Percentiles rank a stretch among this genome's conserved stretches.
phyloP scores from a whole-genome alignment of 2,113 vertebrate species.

The Phaethon lepturus region DNA sequence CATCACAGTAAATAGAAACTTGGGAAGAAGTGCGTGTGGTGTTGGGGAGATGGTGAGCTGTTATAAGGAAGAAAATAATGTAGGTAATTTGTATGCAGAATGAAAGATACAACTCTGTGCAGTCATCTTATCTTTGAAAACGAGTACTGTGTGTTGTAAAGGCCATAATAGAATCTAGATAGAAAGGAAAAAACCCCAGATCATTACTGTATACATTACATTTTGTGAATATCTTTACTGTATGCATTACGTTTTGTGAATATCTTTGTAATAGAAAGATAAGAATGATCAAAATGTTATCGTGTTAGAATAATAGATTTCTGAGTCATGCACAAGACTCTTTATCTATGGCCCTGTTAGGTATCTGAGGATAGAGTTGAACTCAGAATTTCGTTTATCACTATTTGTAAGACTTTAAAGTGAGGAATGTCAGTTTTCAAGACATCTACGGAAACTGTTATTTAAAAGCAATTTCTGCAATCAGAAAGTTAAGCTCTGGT shows the following conservation, averaged over 20 bases:
- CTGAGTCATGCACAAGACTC: background rate
- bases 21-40: background rate
- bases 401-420: slow-evolving; percentile 2
- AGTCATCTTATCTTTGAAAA: background rate
- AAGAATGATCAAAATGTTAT: slow-evolving; percentile 8
- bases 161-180: background rate
- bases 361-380: background rate
- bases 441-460: background rate
- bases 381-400: background rate
- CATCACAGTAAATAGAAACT: background rate
- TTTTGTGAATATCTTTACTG: background rate
- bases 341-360: background rate
- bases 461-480: slow-evolving; percentile 13
- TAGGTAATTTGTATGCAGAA: background rate
- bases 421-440: slow-evolving; percentile 24
- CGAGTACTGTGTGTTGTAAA: background rate
- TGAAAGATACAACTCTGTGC: background rate
- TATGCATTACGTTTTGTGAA: background rate
- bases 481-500: background rate
- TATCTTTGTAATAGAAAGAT: background rate
- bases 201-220: background rate
- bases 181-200: background rate
- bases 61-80: background rate
- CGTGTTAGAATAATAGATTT: slow-evolving; percentile 1
- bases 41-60: background rate